Percentiles rank a stretch among this genome's conserved stretches.
Evolutionary conservation across 2,113 vertebrate genomes (phyloP).

Genomic region (Gambusia affinis): DNA sequence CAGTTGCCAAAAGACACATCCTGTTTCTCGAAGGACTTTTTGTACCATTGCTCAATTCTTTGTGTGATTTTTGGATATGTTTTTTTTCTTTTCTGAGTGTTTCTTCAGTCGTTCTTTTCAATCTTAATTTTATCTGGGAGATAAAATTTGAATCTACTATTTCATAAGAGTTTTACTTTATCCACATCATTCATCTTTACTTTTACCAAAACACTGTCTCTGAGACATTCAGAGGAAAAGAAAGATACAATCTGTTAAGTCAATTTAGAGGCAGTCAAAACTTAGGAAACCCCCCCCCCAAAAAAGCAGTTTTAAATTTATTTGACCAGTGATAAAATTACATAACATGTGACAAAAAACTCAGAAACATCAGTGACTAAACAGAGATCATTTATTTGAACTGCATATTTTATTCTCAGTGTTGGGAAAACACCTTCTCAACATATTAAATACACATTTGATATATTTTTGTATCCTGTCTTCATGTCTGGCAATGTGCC

Average conservation of each 20-base stretch:
- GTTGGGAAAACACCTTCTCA: neutral
- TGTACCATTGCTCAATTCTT: too few relatives aligned
- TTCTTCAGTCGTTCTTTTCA: too few relatives aligned
- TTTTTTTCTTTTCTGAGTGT: too few relatives aligned
- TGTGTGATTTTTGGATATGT: too few relatives aligned
- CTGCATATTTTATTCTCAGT: neutral
- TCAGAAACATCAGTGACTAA: neutral
- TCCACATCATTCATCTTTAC: neutral
- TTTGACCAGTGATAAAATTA: neutral
- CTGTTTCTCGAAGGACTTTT: too few relatives aligned
- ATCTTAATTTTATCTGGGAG: neutral
- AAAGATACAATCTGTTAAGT: neutral
- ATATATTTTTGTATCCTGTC: neutral
- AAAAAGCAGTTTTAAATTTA: neutral
- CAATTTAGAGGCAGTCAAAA: neutral
- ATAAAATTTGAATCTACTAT: neutral
- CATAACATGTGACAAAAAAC: neutral
- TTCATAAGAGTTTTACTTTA: neutral
- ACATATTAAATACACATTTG: neutral
- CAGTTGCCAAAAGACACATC: too few relatives aligned
- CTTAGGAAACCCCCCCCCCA: neutral
- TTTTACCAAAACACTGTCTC: neutral
- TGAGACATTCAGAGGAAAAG: neutral
- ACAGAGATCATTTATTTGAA: neutral
- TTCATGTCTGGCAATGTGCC: too few relatives aligned